Conservation (phyloP, 2,113 vertebrate genomes). For the Lasiurus borealis region DNA sequence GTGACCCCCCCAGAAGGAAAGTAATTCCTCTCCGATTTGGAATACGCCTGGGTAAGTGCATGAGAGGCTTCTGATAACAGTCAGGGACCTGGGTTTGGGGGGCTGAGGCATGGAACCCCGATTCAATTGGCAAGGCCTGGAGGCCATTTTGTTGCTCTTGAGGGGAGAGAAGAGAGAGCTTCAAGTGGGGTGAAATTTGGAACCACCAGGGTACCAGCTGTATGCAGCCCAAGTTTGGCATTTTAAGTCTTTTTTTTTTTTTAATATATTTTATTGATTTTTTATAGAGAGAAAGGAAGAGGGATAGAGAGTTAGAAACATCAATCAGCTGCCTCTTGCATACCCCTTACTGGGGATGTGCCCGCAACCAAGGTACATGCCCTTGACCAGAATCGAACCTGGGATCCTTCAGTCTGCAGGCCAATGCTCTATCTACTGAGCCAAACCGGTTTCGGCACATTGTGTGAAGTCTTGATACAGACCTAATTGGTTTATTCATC, state of each 20-base stretch:
- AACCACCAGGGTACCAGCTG: background rate
- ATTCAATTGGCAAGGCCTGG: background rate
- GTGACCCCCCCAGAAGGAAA: background rate
- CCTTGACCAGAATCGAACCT: no score
- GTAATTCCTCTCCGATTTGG: background rate
- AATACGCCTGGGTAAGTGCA: background rate
- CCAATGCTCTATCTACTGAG: no score
- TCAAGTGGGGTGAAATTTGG: background rate
- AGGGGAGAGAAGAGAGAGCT: background rate
- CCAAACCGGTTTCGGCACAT: no score
- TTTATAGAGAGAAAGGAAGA: no score
- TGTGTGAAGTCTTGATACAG: background rate
- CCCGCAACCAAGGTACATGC: no score
- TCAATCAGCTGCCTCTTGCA: no score
- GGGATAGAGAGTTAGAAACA: no score
- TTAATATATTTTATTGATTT: no score
- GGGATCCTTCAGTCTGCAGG: no score
- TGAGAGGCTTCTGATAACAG: no score
- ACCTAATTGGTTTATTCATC: background rate
- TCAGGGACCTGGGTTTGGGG: background rate
- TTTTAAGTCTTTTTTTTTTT: no score
- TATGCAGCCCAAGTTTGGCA: background rate
- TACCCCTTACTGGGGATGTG: no score
- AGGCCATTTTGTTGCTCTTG: background rate
- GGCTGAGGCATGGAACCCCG: background rate